Conservation (phyloP, 2,888 invertebrate species). For the Nymphalis c-album region DNA sequence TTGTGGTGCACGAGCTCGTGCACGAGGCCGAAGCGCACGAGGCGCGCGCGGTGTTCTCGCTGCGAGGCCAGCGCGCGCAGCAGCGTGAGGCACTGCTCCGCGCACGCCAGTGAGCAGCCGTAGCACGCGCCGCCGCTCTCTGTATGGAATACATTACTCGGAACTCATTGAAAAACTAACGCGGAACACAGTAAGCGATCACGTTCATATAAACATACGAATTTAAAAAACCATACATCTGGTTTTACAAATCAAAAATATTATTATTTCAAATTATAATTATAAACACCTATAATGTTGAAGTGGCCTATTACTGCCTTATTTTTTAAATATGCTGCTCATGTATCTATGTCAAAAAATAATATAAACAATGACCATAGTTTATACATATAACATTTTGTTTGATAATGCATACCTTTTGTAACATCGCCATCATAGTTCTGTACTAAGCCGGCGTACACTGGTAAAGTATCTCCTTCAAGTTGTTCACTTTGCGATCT, state of each 20-base stretch:
- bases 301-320: no score
- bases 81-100: slow-evolving; percentile 95
- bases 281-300: no score
- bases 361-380: no score
- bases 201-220: no score
- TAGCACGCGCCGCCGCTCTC: slow-evolving; percentile 86
- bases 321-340: no score
- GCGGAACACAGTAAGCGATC: no score
- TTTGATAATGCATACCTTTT: slow-evolving; percentile 56
- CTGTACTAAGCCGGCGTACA: slow-evolving; percentile 74
- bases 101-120: slow-evolving; percentile 94
- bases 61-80: slow-evolving; percentile 93
- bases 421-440: slow-evolving; percentile 71
- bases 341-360: no score
- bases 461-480: slow-evolving; percentile 70
- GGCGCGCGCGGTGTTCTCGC: slow-evolving; percentile 85
- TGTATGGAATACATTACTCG: slow-evolving; percentile 1
- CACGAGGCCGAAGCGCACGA: slow-evolving; percentile 92
- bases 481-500: slow-evolving; percentile 87
- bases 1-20: slow-evolving; percentile 95
- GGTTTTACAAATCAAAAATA: no score
- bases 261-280: no score
- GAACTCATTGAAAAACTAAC: no score
- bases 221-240: no score
- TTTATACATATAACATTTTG: no score